Evolutionary conservation across 2,888 invertebrate genomes (phyloP).

Genomic region (Leistus spinibarbis): DNA sequence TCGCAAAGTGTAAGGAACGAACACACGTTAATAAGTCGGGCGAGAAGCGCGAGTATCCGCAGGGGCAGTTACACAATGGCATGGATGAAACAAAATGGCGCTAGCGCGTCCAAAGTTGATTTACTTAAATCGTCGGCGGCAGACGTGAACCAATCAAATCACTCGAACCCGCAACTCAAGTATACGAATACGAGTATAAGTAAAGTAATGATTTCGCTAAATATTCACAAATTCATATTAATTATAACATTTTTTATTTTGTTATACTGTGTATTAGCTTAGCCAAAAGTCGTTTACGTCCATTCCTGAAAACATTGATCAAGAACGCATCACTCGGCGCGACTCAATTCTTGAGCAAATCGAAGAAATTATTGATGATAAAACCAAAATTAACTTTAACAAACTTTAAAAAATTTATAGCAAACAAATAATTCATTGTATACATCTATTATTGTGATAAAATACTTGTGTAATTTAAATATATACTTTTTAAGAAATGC

Average conservation of each 20-base stretch:
- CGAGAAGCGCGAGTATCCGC: constrained; percentile 57
- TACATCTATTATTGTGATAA: too few relatives aligned
- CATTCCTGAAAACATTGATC: constrained; percentile 14
- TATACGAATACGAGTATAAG: constrained; percentile 44
- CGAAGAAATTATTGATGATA: constrained; percentile 45
- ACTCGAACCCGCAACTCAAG: constrained; percentile 46
- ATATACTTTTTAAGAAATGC: too few relatives aligned
- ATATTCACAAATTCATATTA: background rate
- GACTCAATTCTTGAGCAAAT: constrained; percentile 46
- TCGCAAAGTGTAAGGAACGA: constrained; percentile 55
- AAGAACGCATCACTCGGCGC: constrained; percentile 22
- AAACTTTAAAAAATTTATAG: too few relatives aligned
- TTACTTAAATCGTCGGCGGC: constrained; percentile 68
- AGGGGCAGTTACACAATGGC: constrained; percentile 66
- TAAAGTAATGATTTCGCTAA: constrained; percentile 42
- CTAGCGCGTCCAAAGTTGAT: constrained; percentile 67
- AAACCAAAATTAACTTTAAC: constrained; percentile 39
- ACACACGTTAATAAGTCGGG: constrained; percentile 44
- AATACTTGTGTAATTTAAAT: too few relatives aligned
- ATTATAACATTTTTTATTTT: background rate
- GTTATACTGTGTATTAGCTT: constrained; percentile 22
- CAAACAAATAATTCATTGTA: too few relatives aligned
- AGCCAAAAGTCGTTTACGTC: constrained; percentile 32
- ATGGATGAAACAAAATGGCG: constrained; percentile 56
- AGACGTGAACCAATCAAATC: constrained; percentile 63